Base-by-base conservation (phyloP, 2,797 vertebrate genomes). In the Cossypha dichroa region DNA sequence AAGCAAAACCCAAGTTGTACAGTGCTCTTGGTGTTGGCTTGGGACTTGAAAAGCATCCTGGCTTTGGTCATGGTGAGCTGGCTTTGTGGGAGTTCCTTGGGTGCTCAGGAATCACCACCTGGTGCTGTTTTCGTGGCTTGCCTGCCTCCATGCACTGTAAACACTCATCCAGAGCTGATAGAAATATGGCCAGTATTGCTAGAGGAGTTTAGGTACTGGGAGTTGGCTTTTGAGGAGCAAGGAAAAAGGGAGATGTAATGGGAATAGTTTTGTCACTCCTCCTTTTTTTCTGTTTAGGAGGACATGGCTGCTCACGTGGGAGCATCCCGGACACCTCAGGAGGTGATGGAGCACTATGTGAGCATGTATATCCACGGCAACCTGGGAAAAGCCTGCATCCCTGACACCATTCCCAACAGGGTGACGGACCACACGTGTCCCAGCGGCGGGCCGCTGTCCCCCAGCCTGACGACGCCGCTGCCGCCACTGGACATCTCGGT, bases 331-430 rank as follows among this genome's bases (percentile, higher is more conserved):
- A 99, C 98, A 0, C 99, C 99, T 7, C 99, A 99, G 97, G 99
- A 99, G 92, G 99, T 99, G 90, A 99, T 99, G 99, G 99, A 99
- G 11, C 99, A 99, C 96, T 99, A 99, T 0, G 99, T 99, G 88
- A 99, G 98, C 98, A 99, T 99, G 99, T 99, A 99, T 68, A 99
- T 99, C 96, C 99, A 99, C 1, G 99, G 99, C 12, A 99, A 99
- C 98, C 98, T 99, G 89, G 99, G 99, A 1, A 99, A 99, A 76
- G 99, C 99, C 90, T 99, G 99, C 97, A 99, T 99, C 97, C 99
- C 99, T 0, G 99, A 99, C 98, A 99, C 90, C 22, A 99, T 99
- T 93, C 99, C 99, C 3, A 99, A 99, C 98, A 98, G 99, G 16
- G 99, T 99, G 36, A 99, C 99, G 0, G 99, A 99, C 95, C 99